Conservation (phyloP, 2,888 invertebrate species). For the Drosophila limbata region DNA sequence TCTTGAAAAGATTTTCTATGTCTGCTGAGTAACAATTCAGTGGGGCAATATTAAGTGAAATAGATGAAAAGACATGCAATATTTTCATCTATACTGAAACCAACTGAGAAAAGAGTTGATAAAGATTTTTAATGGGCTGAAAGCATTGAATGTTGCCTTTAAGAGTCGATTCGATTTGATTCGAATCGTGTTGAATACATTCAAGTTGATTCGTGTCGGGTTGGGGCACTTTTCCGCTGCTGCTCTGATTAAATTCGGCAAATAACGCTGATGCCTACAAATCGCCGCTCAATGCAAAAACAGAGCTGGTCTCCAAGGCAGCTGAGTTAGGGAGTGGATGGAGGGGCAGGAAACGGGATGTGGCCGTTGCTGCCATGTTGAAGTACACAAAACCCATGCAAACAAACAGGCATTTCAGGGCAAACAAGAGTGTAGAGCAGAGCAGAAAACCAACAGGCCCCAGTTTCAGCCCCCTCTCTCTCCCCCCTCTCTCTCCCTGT, state of each 20-base stretch:
- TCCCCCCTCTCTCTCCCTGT: background rate
- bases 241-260: constrained; percentile 77
- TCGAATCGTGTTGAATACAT: constrained; percentile 8
- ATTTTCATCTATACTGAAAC: background rate
- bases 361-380: constrained; percentile 62
- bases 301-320: constrained; percentile 35
- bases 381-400: constrained; percentile 77
- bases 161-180: constrained; percentile 17
- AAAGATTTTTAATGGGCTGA: constrained; percentile 34
- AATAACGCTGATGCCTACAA: constrained; percentile 78
- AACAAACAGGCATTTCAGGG: constrained; percentile 78
- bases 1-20: no score
- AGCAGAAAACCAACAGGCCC: constrained; percentile 25
- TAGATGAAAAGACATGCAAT: background rate
- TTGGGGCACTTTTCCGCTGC: constrained; percentile 56
- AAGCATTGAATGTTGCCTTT: constrained; percentile 25
- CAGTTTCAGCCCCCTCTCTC: background rate
- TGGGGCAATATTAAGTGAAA: no score
- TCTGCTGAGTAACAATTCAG: no score
- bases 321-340: constrained; percentile 11
- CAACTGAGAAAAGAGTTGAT: constrained; percentile 17
- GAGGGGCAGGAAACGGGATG: background rate
- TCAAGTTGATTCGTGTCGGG: constrained; percentile 13
- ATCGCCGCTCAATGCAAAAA: constrained; percentile 69
- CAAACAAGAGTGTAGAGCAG: constrained; percentile 56